Conservation (phyloP, 2,888 invertebrate species). For the Stenoptilia bipunctidactyla region DNA sequence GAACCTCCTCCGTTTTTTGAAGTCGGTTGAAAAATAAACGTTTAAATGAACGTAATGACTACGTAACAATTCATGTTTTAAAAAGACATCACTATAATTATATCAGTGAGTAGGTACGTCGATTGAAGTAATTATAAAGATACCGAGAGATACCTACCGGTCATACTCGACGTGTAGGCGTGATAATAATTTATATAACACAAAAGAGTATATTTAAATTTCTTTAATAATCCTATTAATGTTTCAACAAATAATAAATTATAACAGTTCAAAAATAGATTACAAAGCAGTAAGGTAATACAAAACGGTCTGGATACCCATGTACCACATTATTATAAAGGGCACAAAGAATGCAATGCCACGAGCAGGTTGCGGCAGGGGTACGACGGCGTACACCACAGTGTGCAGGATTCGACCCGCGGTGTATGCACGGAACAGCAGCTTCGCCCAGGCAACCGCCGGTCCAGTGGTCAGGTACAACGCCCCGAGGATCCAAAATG, state of each 20-base stretch:
- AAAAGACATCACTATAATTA: too few species aligned
- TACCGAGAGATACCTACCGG: too few species aligned
- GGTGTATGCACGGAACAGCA: conserved; percentile 64
- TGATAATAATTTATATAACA: too few species aligned
- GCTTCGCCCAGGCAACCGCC: conserved; percentile 32
- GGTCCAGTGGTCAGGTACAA: conserved; percentile 75
- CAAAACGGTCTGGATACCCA: conserved; percentile 39
- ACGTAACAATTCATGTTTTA: too few species aligned
- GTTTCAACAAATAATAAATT: not conserved
- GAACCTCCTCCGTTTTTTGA: too few species aligned
- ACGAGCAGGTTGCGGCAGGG: conserved; percentile 71
- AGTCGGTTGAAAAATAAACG: too few species aligned
- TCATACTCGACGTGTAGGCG: too few species aligned
- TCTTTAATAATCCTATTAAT: too few species aligned
- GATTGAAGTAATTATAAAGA: too few species aligned
- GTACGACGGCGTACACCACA: conserved; percentile 73
- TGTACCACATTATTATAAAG: conserved; percentile 35
- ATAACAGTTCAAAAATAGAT: conserved; percentile 3
- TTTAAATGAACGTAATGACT: too few species aligned
- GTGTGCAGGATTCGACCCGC: conserved; percentile 72
- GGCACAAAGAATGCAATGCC: conserved; percentile 37
- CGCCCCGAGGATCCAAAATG: conserved; percentile 73
- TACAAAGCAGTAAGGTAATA: conserved; percentile 31
- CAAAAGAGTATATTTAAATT: too few species aligned
- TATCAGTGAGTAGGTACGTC: too few species aligned